Evolutionary conservation across 1,140 invertebrate species (phyloP), one percentile per base, ranked within the genome.

Genomic region (Holcopasites calliopsidis): DNA sequence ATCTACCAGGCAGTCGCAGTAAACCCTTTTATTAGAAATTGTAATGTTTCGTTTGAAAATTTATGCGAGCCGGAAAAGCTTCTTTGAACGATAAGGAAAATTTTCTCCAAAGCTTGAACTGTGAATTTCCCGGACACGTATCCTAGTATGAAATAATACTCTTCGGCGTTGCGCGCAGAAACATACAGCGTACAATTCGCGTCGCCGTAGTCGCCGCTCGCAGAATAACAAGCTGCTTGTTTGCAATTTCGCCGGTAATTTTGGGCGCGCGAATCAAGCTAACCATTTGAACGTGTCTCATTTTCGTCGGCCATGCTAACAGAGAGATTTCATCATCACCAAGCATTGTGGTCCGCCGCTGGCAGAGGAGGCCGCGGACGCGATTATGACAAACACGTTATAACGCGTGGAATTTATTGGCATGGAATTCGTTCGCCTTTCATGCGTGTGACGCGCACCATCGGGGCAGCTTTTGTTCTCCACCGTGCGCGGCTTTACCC

Each of bases 251-350:
- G n/a, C 44, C 18, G 50, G 47, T 70, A 73, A 76, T 83, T 83
- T 76, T 23, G 66, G 28, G 58, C 52, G 35, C 44, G 68, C 33
- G 50, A 77, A 76, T 70, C 55, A 33, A 69, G 64, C 49, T 83
- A 82, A 83, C 60, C 71, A 44, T 65, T 74, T 76, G 68, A 65
- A 72, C 64, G 73, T 73, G 50, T 73, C 62, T 65, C 44, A 71
- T 72, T 79, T 26, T 33, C 50, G 50, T 31, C 49, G 50, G 52
- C 60, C 49, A 78, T 38, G 60, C 35, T 28, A 54, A 82, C 50
- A 68, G 50, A 55, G 58, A 70, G 58, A 82, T 70, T 76, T 71
- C 72, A 73, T 78, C 75, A 82, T 82, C 79, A 83, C 38, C 47
- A 47, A 1, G 6, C 54, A 73, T 75, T 82, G 64, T 54, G 44